Evolutionary conservation across 2,888 invertebrate species (phyloP).

Genomic region (Nemapogon koenigi): DNA sequence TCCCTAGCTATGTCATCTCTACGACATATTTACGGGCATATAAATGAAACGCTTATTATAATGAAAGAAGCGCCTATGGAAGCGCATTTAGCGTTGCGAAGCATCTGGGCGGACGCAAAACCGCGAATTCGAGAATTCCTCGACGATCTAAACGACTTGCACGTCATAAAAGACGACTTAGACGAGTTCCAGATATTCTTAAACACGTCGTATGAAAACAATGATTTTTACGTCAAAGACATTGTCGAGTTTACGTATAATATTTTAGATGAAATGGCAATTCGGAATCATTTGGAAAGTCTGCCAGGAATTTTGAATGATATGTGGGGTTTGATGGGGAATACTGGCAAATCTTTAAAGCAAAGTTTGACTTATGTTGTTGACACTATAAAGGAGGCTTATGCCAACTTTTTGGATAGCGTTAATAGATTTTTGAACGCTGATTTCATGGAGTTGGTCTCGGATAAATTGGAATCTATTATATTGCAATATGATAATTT

Average conservation of each 20-base stretch:
- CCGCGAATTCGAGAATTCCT: conserved; percentile 73
- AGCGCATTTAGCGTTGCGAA: conserved; percentile 68
- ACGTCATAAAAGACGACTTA: conserved; percentile 75
- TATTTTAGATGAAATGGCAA: conserved; percentile 78
- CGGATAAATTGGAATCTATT: conserved; percentile 70
- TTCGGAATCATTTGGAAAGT: conserved; percentile 78
- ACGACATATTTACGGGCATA: conserved; percentile 43
- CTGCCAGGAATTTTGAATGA: conserved; percentile 82
- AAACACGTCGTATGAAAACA: conserved; percentile 78
- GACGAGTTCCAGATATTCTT: conserved; percentile 72
- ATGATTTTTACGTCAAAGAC: conserved; percentile 85
- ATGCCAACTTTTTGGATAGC: conserved; percentile 73
- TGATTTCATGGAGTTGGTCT: conserved; percentile 76
- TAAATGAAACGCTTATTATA: conserved; percentile 48
- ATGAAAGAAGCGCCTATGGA: conserved; percentile 69
- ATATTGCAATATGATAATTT: conserved; percentile 81
- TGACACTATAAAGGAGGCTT: conserved; percentile 74
- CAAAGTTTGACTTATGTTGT: conserved; percentile 78
- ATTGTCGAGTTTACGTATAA: conserved; percentile 73
- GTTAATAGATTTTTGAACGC: conserved; percentile 75
- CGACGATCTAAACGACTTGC: conserved; percentile 75
- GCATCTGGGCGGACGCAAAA: conserved; percentile 79
- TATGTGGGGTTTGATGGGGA: conserved; percentile 86
- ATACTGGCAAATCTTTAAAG: conserved; percentile 79
- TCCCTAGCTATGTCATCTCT: conserved; percentile 33